Base-by-base conservation (phyloP, 1,140 invertebrate species). In the Odontomachus brunneus region DNA sequence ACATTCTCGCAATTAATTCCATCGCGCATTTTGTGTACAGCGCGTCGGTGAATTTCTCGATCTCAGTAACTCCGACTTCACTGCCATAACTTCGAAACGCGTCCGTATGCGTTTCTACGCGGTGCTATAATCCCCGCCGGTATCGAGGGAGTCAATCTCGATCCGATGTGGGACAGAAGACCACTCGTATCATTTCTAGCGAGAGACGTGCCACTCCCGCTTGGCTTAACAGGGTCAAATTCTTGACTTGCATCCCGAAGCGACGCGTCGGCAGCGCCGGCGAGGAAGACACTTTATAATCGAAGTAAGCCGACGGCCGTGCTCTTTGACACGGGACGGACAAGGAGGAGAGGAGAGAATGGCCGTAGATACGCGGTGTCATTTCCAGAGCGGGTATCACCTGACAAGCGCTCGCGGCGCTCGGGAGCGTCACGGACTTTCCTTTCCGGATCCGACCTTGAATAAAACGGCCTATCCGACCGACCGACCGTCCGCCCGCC, bases 401-500 rank as follows among this genome's bases (percentile, higher is more conserved):
- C 82, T 84, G 81, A 63, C 29, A 5, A 33, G 29, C 29, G 38
- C 9, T 44, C 38, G 38, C 38, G 38, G 38, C 38, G 38, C 9
- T 44, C 38, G 9, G 38, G 38, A 44, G 38, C 38, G 38, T 44
- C 38, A 44, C 63, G 29, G 49, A 72, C 69, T 81, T 86, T 82
- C 72, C 86, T 88, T 88, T 88, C 57, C 66, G 49, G 72, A 82
- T 78, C 26, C 60, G 82, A 71, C 84, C 84, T 88, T 86, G 87
- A 78, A 66, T 74, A 82, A 65, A 82, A 73, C 51, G 75, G 66
- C 24, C 49, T 38, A 53, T 60, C 62, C 22, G 38, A 86, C 12
- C 38, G 38, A 44, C 38, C 38, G 38, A 11, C 38, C 38, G 83
- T 29, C n/a, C n/a, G 29, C 29, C 29, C 65, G 83, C 44, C 78